phyloP scores from a whole-genome alignment of 2,113 vertebrate genomes.

The Barbus barbus region DNA sequence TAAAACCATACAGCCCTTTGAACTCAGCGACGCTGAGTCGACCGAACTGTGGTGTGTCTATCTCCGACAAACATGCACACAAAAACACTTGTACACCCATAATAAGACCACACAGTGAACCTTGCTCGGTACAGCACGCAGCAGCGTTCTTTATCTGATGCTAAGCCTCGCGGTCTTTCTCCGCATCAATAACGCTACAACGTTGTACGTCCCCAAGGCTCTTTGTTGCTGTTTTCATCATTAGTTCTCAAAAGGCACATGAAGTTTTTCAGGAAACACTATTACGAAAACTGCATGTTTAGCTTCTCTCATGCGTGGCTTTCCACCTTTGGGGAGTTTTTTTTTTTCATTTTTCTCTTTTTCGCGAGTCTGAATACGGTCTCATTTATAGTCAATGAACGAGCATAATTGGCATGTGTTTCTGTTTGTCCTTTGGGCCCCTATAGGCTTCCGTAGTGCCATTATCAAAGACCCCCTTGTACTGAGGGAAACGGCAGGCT shows the following conservation, averaged over 20 bases:
- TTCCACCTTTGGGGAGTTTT: slow-evolving; percentile 31
- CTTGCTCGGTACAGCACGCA: not conserved
- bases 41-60: slow-evolving; percentile 50
- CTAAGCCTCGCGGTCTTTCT: not conserved
- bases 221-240: slow-evolving; percentile 17
- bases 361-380: slow-evolving; percentile 10
- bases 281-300: slow-evolving; percentile 17
- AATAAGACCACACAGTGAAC: not conserved
- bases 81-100: not conserved
- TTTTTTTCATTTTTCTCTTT: not conserved
- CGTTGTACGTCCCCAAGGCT: not conserved
- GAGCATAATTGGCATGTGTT: slow-evolving; percentile 41
- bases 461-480: slow-evolving; percentile 47
- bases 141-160: slow-evolving; percentile 12
- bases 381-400: slow-evolving; percentile 44
- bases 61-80: not conserved
- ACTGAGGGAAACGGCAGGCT: slow-evolving; percentile 33
- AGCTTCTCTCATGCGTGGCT: slow-evolving; percentile 33
- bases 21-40: slow-evolving; percentile 53
- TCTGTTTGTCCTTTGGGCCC: slow-evolving; percentile 32
- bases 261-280: slow-evolving; percentile 7
- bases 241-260: slow-evolving; percentile 4
- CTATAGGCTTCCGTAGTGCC: slow-evolving; percentile 40
- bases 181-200: not conserved
- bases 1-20: slow-evolving; percentile 55